Base-by-base conservation (phyloP, 2,797 vertebrate genomes). In the Rhinatrema bivittatum region DNA sequence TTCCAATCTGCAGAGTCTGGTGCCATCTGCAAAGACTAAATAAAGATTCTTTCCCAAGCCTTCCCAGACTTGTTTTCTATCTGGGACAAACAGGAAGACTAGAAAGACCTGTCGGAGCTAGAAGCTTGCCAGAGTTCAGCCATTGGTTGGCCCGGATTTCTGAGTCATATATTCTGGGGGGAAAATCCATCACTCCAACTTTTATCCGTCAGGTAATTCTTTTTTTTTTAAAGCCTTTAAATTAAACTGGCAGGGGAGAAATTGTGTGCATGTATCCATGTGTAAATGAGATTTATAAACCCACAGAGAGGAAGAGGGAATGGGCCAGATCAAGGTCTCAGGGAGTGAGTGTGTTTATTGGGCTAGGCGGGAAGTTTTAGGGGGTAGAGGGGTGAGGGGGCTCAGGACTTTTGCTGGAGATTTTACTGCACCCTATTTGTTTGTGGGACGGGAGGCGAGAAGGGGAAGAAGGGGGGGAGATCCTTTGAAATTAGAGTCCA, bases 1-100 rank as follows among this genome's bases (percentile, higher is more conserved):
- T 85, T 78, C 81, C 76, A 82, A 78, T 84, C 77, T 71, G 73
- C 70, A 24, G 39, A 67, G 65, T 63, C 79, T 70, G 56, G 68
- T 77, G 69, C 81, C 83, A 87, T 81, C 65, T 67, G 70, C 67
- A 69, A 65, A 50, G 68, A 65, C 71, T 68, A 62, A 56, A 42
- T 60, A 56, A 70, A 67, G 67, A 79, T 68, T 75, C 59, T 25
- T 10, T 22, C 30, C 21, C 30, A 28, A 25, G 20, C 20, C 17
- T n/a, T n/a, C 26, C 35, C 33, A 24, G 30, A 28, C 32, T 26
- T 20, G 19, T 31, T 29, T 21, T 36, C 21, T 16, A n/a, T n/a
- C n/a, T n/a, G n/a, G n/a, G n/a, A n/a, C n/a, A n/a, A n/a, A n/a
- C 88, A 86, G 70, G n/a, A n/a, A n/a, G n/a, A n/a, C n/a, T n/a